These are phyloP conservation scores for Eupithecia insigniata DNA, from an alignment of 2,888 invertebrate genomes.

Conservation along the genomic window DNA sequence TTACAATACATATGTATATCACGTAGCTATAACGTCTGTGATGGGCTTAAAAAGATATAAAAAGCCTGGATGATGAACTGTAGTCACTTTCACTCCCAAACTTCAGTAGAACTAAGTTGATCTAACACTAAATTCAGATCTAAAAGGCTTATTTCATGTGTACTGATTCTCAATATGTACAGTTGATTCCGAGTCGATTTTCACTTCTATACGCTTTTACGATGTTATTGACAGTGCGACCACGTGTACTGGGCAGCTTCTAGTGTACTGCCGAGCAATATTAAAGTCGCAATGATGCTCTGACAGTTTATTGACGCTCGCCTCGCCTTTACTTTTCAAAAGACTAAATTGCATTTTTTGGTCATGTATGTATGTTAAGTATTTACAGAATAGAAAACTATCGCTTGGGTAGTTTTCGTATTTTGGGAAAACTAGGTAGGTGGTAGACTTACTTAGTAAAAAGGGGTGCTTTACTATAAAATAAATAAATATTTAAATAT, in stretches of 20 bases:
- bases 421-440: too few relatives aligned
- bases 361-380: too few relatives aligned
- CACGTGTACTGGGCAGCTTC: constrained; percentile 31
- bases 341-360: neutral
- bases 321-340: neutral
- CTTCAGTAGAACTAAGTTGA: too few relatives aligned
- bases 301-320: neutral
- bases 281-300: neutral
- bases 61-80: too few relatives aligned
- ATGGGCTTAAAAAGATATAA: too few relatives aligned
- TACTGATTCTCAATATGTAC: neutral
- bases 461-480: too few relatives aligned
- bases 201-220: neutral
- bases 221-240: constrained; percentile 26
- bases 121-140: neutral
- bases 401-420: neutral
- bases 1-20: too few relatives aligned
- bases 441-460: too few relatives aligned
- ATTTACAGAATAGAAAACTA: neutral
- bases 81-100: too few relatives aligned
- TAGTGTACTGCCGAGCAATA: constrained; percentile 2
- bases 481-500: too few relatives aligned
- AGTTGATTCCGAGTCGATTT: neutral
- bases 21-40: too few relatives aligned
- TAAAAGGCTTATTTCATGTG: neutral